Evolutionary conservation across 2,113 vertebrate genomes (phyloP), one percentile per base, ranked within the genome.

Genomic region (Equus przewalskii): DNA sequence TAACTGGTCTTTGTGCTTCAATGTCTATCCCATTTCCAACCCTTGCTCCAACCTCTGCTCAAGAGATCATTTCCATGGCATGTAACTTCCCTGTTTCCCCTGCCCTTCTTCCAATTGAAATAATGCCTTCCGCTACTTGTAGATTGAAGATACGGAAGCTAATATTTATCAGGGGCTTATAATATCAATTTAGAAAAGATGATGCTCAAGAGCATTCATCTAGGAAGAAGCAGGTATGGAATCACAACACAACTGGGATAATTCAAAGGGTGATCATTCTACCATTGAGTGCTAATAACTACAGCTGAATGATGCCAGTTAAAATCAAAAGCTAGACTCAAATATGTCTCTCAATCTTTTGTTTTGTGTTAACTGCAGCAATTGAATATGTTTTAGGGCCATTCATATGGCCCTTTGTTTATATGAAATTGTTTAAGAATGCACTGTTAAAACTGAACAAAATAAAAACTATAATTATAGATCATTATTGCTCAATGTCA

Each of bases 361-460:
- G 15, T 58, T 49, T 67, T 60, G 14, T 93, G 7, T 67, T 87
- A 62, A 24, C 18, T 44, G 10, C 54, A 69, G 51, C 44, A 84
- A 78, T 54, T 96, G 44, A 70, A 64, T 12, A 58, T 72, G 11
- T 79, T 56, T 64, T 30, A 58, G 46, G 13, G 30, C 49, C 9
- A 75, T 36, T 76, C 11, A 58, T 30, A 58, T 67, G 30, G 22
- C 9, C 36, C 14, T 84, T 90, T 41, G 44, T 54, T 86, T 58
- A 73, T 67, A 13, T 81, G 6, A 81, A 95, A 88, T 56, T 46
- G 8, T 95, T 62, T 87, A 84, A 69, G 62, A 49, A 84, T 84
- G 70, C 7, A 67, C 10, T 83, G 24, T 60, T 76, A 67, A 89
- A 79, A 54, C 46, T 58, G 24, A 24, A 49, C 62, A 84, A 36